These are phyloP conservation scores for Pseudomyrmex sp. DNA, from an alignment of 1,140 invertebrate genomes.

Conservation along the genomic window DNA sequence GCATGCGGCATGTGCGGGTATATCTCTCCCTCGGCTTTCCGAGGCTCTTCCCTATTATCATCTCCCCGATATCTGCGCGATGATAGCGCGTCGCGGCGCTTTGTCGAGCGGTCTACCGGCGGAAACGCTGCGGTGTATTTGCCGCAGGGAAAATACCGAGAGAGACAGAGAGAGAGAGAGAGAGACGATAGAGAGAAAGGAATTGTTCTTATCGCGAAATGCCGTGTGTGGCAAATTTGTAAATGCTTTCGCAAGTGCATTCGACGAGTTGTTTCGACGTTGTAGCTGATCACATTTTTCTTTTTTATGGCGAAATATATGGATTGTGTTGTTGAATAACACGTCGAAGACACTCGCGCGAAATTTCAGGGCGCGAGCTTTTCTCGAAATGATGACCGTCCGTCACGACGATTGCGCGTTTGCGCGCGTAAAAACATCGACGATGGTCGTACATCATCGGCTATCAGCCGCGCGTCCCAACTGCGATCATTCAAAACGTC, in stretches of 20 bases:
- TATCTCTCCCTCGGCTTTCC: slow-evolving; percentile 6
- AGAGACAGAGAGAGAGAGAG: not conserved
- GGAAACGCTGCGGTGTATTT: slow-evolving; percentile 3
- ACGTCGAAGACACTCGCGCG: not conserved
- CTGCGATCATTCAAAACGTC: slow-evolving; percentile 51
- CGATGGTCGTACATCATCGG: slow-evolving; percentile 28
- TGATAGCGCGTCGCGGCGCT: not conserved
- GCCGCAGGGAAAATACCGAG: slow-evolving; percentile 11
- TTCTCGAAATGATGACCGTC: slow-evolving; percentile 11
- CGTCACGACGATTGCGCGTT: slow-evolving; percentile 7
- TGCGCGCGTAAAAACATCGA: slow-evolving; percentile 12
- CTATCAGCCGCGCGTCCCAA: slow-evolving; percentile 48
- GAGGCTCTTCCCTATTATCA: slow-evolving; percentile 39
- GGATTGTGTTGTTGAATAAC: not conserved
- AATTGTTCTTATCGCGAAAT: slow-evolving; percentile 9
- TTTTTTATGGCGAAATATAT: not conserved
- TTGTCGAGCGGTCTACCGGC: slow-evolving; percentile 22
- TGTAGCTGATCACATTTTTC: not conserved
- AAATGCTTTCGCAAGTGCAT: not conserved
- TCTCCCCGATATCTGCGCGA: slow-evolving; percentile 23
- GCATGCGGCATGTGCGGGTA: not conserved
- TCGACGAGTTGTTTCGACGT: too few species aligned
- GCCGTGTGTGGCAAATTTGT: not conserved
- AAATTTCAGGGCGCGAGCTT: slow-evolving; percentile 7
- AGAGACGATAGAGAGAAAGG: not conserved